These are phyloP conservation scores for Peromyscus melanophrys DNA, from an alignment of 2,797 vertebrate species.

Conservation along the genomic window DNA sequence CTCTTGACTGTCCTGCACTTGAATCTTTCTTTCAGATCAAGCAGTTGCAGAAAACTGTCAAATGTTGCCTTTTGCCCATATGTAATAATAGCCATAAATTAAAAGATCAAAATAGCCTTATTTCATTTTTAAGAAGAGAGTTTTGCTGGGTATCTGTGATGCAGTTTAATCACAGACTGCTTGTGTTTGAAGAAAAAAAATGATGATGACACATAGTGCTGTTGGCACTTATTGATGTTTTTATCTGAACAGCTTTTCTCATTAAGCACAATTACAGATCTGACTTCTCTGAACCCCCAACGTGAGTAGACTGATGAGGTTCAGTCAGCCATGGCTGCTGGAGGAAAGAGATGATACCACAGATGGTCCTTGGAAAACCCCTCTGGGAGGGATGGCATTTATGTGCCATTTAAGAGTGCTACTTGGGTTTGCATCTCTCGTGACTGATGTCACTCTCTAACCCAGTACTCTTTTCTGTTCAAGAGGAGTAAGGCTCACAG, in stretches of 20 bases:
- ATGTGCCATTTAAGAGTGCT: background rate
- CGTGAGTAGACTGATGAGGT: constrained; percentile 18
- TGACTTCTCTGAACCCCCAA: constrained; percentile 3
- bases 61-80: constrained; percentile 43
- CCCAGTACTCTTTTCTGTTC: background rate
- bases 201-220: background rate
- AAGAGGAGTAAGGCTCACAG: background rate
- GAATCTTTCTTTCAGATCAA: constrained; percentile 44
- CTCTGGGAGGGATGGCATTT: background rate
- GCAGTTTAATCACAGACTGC: background rate
- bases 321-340: background rate
- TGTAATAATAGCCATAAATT: constrained; percentile 7
- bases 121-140: constrained; percentile 43
- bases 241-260: constrained; percentile 58
- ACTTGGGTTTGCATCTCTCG: background rate
- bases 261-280: constrained; percentile 7
- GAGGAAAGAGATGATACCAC: background rate
- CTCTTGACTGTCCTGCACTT: constrained; percentile 44
- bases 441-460: background rate
- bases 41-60: constrained; percentile 57
- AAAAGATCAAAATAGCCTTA: constrained; percentile 43
- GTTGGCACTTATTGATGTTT: constrained; percentile 50
- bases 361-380: constrained; percentile 4
- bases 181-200: constrained; percentile 37
- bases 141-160: constrained; percentile 7